Percentiles rank a stretch among this genome's conserved stretches.
Evolutionary conservation across 2,797 vertebrate species (phyloP).

Genomic region (Chloroceryle amazona): DNA sequence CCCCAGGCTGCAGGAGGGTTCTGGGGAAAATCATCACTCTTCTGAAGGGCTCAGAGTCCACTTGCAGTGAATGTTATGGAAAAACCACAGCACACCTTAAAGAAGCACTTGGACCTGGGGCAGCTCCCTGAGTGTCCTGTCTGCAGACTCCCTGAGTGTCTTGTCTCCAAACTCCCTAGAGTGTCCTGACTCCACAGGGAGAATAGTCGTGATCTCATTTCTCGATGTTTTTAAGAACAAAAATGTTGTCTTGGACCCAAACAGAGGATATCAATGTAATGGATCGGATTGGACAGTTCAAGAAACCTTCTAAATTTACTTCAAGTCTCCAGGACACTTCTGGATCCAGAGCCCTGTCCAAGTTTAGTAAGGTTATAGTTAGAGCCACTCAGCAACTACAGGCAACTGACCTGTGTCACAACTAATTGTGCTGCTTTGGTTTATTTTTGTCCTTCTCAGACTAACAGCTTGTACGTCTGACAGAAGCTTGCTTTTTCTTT

Average conservation of each 20-base stretch:
- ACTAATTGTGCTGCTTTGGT: constrained; percentile 37
- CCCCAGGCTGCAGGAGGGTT: neutral
- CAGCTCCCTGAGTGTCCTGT: neutral
- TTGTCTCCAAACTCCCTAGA: neutral
- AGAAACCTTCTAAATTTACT: neutral
- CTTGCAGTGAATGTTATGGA: neutral
- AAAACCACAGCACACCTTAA: neutral
- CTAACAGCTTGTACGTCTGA: constrained; percentile 68
- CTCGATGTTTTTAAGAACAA: neutral
- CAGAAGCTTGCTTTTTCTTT: constrained; percentile 54
- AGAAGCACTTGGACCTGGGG: neutral
- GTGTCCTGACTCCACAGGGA: neutral
- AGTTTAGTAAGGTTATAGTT: neutral
- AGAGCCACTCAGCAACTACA: neutral
- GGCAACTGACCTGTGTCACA: constrained; percentile 38
- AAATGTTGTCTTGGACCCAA: neutral
- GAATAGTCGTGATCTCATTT: fast-evolving
- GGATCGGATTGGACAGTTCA: neutral
- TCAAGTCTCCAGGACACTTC: neutral
- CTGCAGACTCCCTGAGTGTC: neutral
- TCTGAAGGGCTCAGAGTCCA: neutral
- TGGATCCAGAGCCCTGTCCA: neutral
- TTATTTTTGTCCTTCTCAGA: constrained; percentile 68
- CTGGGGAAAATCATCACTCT: neutral
- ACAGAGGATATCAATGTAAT: neutral